Evolutionary conservation across 1,140 invertebrate species (phyloP).

Genomic region (Magallana gigas): DNA sequence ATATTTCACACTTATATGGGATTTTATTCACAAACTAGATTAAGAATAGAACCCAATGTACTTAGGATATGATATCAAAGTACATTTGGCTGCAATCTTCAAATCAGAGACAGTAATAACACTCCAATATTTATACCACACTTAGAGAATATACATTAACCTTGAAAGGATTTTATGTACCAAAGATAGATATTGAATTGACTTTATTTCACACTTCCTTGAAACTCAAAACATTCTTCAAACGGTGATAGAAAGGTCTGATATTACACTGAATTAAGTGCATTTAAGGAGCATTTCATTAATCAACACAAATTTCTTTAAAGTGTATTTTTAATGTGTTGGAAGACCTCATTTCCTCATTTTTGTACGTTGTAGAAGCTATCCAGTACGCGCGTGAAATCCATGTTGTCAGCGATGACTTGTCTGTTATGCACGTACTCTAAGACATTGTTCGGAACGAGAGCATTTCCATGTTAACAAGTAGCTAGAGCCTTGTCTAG

Average conservation of each 20-base stretch:
- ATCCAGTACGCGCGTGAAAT: conserved; percentile 24
- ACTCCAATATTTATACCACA: not conserved
- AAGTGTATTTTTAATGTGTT: not conserved
- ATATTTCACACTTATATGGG: conserved; percentile 1
- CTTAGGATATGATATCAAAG: conserved; percentile 25
- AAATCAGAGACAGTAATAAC: conserved; percentile 25
- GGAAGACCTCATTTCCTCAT: conserved; percentile 1
- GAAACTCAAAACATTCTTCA: not conserved
- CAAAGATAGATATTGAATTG: not conserved
- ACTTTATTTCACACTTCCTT: not conserved
- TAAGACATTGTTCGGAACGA: conserved; percentile 26
- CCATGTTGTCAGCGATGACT: conserved; percentile 16
- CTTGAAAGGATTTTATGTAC: not conserved
- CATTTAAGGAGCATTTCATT: conserved; percentile 9
- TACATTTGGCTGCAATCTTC: not conserved
- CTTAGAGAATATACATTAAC: not conserved
- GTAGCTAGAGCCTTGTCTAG: conserved; percentile 11
- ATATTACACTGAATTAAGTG: conserved; percentile 1
- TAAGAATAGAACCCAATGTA: not conserved
- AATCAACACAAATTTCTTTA: conserved; percentile 11
- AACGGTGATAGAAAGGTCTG: conserved; percentile 2
- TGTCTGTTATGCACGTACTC: conserved; percentile 13
- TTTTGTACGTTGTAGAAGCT: conserved; percentile 10
- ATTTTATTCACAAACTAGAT: not conserved
- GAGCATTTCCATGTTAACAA: conserved; percentile 36